These are phyloP conservation scores for Metallyticus violacea DNA, from an alignment of 2,888 invertebrate species.

Conservation along the genomic window DNA sequence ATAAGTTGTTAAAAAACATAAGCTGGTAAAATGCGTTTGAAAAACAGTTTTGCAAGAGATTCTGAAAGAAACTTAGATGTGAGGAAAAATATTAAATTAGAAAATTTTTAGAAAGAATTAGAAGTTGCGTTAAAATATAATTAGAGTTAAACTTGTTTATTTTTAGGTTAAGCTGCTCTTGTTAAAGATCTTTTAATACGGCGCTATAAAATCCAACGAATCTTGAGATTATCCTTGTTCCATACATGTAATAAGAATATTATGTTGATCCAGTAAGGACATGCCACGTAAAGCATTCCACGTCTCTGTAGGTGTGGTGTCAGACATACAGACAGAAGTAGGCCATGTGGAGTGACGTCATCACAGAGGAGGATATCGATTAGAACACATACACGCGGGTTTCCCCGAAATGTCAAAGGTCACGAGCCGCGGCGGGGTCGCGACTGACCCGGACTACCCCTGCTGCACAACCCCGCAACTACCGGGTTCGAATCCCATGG, in stretches of 20 bases:
- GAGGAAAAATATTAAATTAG: too few relatives aligned
- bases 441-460: background rate
- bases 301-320: background rate
- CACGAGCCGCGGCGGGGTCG: background rate
- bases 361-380: background rate
- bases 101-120: too few relatives aligned
- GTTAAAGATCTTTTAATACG: too few relatives aligned
- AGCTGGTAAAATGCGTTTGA: too few relatives aligned
- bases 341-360: background rate
- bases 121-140: too few relatives aligned
- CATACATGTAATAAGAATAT: background rate
- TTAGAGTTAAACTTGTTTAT: too few relatives aligned
- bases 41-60: too few relatives aligned
- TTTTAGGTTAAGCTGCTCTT: too few relatives aligned
- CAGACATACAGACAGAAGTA: background rate
- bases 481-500: background rate
- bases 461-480: background rate
- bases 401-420: conserved; percentile 3
- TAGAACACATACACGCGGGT: background rate
- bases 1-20: too few relatives aligned
- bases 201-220: too few relatives aligned
- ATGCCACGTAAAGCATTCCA: background rate
- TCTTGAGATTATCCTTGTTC: background rate
- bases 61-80: too few relatives aligned
- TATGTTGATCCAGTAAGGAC: too few relatives aligned